Percentiles rank a stretch among this genome's conserved stretches.
These are phyloP conservation scores for Heliconius congener DNA, from an alignment of 1,140 invertebrate species.

Conservation along the genomic window DNA sequence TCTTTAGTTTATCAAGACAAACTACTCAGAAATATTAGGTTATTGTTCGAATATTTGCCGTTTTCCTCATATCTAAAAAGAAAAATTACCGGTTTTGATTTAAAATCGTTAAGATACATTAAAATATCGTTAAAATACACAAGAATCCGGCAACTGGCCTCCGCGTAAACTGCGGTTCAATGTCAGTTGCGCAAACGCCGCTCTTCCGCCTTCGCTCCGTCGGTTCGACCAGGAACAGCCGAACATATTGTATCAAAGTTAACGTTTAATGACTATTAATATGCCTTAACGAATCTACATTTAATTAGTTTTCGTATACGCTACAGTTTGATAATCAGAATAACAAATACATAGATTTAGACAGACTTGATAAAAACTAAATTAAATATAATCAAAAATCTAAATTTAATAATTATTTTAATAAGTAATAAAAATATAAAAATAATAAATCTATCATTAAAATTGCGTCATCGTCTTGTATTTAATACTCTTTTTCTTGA, in stretches of 20 bases:
- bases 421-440: neutral
- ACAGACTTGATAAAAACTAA: neutral
- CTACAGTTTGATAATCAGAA: neutral
- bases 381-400: neutral
- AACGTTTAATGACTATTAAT: conserved; percentile 45
- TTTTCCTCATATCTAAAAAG: conserved; percentile 32
- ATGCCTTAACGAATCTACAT: neutral
- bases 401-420: neutral
- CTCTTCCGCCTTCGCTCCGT: conserved; percentile 71
- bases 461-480: conserved; percentile 30
- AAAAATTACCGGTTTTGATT: conserved; percentile 21
- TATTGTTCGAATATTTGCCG: conserved; percentile 10
- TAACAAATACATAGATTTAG: neutral
- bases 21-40: conserved; percentile 51
- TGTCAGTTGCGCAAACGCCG: conserved; percentile 78
- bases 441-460: neutral
- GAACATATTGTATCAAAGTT: conserved; percentile 52
- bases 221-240: conserved; percentile 59
- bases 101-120: conserved; percentile 33
- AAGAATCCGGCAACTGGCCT: conserved; percentile 70
- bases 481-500: conserved; percentile 15
- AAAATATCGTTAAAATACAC: conserved; percentile 43
- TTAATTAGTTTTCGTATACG: neutral
- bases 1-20: conserved; percentile 50
- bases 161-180: conserved; percentile 68